Evolutionary conservation across 2,888 invertebrate genomes (phyloP).

Genomic region (Folsomia manolachei): DNA sequence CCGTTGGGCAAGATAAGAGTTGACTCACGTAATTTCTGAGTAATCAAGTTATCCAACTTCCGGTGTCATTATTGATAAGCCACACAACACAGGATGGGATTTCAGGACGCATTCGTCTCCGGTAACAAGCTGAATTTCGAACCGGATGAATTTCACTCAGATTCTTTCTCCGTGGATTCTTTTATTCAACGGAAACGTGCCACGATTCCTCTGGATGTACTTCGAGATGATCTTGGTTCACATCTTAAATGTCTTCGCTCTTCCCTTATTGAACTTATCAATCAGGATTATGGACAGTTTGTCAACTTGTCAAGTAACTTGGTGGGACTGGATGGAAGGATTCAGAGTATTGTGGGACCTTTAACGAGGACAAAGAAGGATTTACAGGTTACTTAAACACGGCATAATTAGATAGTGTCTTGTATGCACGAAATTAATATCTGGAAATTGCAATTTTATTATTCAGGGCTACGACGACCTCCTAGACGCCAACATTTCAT

Average conservation of each 20-base stretch:
- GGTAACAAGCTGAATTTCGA: constrained; percentile 41
- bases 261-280: constrained; percentile 94
- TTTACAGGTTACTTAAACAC: constrained; percentile 67
- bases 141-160: constrained; percentile 55
- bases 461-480: constrained; percentile 32
- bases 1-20: no score
- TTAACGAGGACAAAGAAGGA: constrained; percentile 78
- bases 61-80: no score
- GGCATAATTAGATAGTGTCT: neutral
- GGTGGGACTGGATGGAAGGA: constrained; percentile 84
- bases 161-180: constrained; percentile 86
- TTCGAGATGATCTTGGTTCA: constrained; percentile 83
- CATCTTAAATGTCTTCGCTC: constrained; percentile 87
- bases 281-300: constrained; percentile 96
- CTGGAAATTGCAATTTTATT: neutral
- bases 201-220: constrained; percentile 72
- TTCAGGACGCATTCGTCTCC: neutral
- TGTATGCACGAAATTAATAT: no score
- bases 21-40: no score
- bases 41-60: no score
- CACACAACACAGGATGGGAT: neutral
- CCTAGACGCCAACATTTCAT: constrained; percentile 35
- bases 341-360: constrained; percentile 75
- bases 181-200: constrained; percentile 73
- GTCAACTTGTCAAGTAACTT: constrained; percentile 93